These are phyloP conservation scores for Trachelus iudaicus DNA, from an alignment of 2,888 invertebrate species.

Conservation along the genomic window DNA sequence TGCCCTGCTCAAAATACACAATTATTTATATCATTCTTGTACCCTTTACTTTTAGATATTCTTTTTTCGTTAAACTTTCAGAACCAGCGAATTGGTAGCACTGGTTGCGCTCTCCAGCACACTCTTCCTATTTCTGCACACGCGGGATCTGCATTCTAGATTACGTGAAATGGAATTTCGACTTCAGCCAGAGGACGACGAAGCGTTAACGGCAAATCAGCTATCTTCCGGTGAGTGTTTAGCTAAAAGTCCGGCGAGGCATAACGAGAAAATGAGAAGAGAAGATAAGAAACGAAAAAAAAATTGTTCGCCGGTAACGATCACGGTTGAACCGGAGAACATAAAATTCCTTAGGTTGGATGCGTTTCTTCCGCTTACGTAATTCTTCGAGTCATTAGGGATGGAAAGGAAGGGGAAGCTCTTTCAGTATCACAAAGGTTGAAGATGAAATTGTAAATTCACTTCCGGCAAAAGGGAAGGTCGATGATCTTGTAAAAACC, in stretches of 20 bases:
- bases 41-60: neutral
- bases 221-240: slow-evolving; percentile 65
- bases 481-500: neutral
- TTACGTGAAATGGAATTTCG: slow-evolving; percentile 84
- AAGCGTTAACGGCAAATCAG: slow-evolving; percentile 68
- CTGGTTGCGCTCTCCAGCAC: slow-evolving; percentile 85
- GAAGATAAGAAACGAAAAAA: neutral
- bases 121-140: slow-evolving; percentile 86
- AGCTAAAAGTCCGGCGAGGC: neutral
- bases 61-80: slow-evolving; percentile 62
- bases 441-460: neutral
- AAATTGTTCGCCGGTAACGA: neutral
- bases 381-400: neutral
- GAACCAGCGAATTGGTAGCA: slow-evolving; percentile 86
- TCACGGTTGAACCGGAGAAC: neutral
- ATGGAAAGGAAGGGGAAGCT: neutral
- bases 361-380: neutral
- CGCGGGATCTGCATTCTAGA: slow-evolving; percentile 83
- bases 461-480: neutral
- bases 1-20: neutral
- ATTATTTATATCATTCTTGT: neutral
- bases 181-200: slow-evolving; percentile 74
- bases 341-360: neutral
- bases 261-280: neutral
- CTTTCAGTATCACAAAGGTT: neutral